phyloP scores from a whole-genome alignment of 2,888 invertebrate genomes.

The Arenicola marina region DNA sequence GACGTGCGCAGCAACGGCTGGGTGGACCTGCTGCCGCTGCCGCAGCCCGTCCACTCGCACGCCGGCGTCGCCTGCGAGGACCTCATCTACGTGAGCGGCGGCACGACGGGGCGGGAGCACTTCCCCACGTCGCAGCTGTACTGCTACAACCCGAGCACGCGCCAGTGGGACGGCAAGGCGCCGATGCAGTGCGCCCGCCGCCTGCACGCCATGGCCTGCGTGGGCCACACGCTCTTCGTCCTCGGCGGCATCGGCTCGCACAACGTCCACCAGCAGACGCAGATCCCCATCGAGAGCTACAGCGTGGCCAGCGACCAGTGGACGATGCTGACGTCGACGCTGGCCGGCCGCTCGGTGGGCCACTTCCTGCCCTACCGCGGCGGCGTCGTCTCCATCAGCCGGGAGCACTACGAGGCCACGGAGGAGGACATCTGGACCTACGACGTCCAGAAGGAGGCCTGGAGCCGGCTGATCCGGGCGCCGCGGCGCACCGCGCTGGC shows the following conservation, averaged over 20 bases:
- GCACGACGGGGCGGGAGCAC: slow-evolving; percentile 50
- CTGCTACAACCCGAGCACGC: slow-evolving; percentile 44
- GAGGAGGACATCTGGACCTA: slow-evolving; percentile 60
- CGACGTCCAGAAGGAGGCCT: slow-evolving; percentile 45
- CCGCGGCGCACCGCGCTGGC: slow-evolving; percentile 54
- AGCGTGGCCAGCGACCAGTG: slow-evolving; percentile 51
- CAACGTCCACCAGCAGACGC: slow-evolving; percentile 52
- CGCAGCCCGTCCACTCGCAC: slow-evolving; percentile 51
- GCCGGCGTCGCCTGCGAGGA: slow-evolving; percentile 45
- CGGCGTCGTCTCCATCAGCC: slow-evolving; percentile 54
- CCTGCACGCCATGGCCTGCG: slow-evolving; percentile 55
- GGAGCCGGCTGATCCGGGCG: slow-evolving; percentile 52
- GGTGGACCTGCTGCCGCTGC: slow-evolving; percentile 52
- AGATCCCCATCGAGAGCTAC: slow-evolving; percentile 57
- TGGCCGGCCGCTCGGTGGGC: slow-evolving; percentile 57
- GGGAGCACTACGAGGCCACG: slow-evolving; percentile 56
- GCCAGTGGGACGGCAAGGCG: slow-evolving; percentile 47
- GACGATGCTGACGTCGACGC: slow-evolving; percentile 55
- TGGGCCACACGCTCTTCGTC: slow-evolving; percentile 48
- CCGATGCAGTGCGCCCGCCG: slow-evolving; percentile 56
- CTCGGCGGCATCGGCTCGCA: slow-evolving; percentile 56
- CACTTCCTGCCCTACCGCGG: slow-evolving; percentile 53
- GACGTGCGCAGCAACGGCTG: slow-evolving; percentile 53
- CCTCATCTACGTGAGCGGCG: slow-evolving; percentile 55
- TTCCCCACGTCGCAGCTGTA: slow-evolving; percentile 51